phyloP scores from a whole-genome alignment of 2,888 invertebrate genomes.

The Aproaerema taeniolella region DNA sequence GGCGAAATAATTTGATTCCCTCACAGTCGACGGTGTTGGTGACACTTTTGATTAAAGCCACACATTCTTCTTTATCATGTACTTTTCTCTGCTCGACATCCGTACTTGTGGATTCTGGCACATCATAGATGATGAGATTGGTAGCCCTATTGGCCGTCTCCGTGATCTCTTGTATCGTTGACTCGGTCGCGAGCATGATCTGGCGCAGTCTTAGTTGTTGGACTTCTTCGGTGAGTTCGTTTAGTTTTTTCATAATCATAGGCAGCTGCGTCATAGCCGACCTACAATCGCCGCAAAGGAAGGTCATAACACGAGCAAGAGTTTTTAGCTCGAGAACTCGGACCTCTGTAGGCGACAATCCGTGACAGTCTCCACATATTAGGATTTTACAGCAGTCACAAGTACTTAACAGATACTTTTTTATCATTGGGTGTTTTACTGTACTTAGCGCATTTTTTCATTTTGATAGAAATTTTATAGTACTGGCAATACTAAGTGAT shows the following conservation, averaged over 20 bases:
- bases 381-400: conserved; percentile 1
- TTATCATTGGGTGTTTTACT: background rate
- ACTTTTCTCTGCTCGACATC: background rate
- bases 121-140: conserved; percentile 9
- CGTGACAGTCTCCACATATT: conserved; percentile 2
- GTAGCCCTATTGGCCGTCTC: conserved; percentile 5
- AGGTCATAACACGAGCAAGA: background rate
- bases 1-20: background rate
- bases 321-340: conserved; percentile 3
- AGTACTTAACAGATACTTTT: background rate
- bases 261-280: conserved; percentile 14
- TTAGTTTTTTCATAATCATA: conserved; percentile 10
- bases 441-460: background rate
- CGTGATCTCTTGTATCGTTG: too few species aligned
- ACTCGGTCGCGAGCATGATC: conserved; percentile 8
- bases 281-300: background rate
- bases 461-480: too few species aligned
- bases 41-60: background rate
- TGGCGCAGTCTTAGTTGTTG: conserved; percentile 7
- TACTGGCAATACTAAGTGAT: too few species aligned
- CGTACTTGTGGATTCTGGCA: conserved; percentile 4
- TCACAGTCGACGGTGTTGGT: background rate
- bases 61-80: background rate
- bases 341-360: conserved; percentile 2
- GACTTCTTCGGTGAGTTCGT: conserved; percentile 8